Base-by-base conservation (phyloP, 2,888 invertebrate species). In the Pristionchus entomophagus region DNA sequence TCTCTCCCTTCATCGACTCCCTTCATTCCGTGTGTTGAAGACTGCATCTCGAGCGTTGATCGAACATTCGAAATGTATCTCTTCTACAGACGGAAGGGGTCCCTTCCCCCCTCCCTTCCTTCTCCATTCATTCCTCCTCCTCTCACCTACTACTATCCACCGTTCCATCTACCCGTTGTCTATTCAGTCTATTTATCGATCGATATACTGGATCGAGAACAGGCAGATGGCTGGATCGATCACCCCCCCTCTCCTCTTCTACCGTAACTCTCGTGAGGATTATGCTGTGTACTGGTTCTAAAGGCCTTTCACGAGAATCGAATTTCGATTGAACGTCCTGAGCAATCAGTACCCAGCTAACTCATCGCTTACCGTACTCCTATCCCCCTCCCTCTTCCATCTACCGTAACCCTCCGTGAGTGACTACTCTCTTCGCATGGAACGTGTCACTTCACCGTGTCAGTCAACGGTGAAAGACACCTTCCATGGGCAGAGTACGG, bases 401-500 rank as follows among this genome's bases (percentile, higher is more conserved):
- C n/a, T n/a, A n/a, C n/a, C n/a, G n/a, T n/a, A n/a, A n/a, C 29
- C 29, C 17, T 78, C 49, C 49, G 17, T 29, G 17, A 49, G 38
- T 41, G 41, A 5, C 49, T 51, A 5, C 49, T 78, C 49, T 45
- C 49, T 45, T 26, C 78, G 45, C 78, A 78, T 78, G 45, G 78
- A 78, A 51, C 49, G 78, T 78, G 49, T 78, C 45, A 49, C 17
- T 78, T 78, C 49, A 78, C 49, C 78, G 69, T 69, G 14, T 38
- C 38, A 3, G 19, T 78, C 29, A 10, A 78, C 78, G 45, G 49
- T 51, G 45, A 78, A 78, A 78, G 78, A 78, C 78, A 78, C 78
- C 29, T 51, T 78, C 49, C 29, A 78, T 78, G 78, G 49, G 78
- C 78, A 49, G 78, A 78, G 78, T 51, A 78, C 22, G 49, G 19